phyloP scores from a whole-genome alignment of 2,797 vertebrate genomes.

The Darevskia nairensis region DNA sequence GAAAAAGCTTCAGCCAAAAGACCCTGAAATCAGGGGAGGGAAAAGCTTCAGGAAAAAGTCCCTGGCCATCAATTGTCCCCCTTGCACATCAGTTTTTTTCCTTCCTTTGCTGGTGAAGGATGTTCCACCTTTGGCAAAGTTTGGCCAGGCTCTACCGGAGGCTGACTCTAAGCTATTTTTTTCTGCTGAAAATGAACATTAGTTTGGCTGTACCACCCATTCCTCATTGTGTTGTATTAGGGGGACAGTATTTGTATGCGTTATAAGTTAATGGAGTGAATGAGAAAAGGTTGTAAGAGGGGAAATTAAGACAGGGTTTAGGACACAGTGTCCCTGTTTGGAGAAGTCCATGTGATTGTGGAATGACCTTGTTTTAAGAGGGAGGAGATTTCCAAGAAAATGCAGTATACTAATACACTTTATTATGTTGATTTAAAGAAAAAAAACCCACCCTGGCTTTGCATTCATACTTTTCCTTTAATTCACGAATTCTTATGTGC shows the following conservation, averaged over 20 bases:
- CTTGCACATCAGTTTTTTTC: not conserved
- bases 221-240: not conserved
- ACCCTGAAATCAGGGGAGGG: not conserved
- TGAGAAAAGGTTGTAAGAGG: not conserved
- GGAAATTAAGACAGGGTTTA: not conserved
- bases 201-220: not conserved
- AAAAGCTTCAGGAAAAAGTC: not conserved
- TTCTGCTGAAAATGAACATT: not conserved
- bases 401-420: not conserved
- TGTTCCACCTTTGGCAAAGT: not conserved
- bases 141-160: too few species aligned
- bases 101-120: not conserved
- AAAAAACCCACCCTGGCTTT: not conserved
- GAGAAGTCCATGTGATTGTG: not conserved
- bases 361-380: not conserved
- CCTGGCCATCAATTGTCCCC: not conserved
- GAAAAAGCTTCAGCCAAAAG: conserved; percentile 1
- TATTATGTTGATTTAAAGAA: not conserved
- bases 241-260: too few species aligned
- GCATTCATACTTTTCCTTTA: not conserved
- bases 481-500: not conserved
- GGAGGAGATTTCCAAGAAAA: not conserved
- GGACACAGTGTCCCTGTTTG: too few species aligned
- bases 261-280: not conserved
- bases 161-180: not conserved